These are phyloP conservation scores for Pseudobourletiella spinata DNA, from an alignment of 1,140 invertebrate species.

Conservation along the genomic window DNA sequence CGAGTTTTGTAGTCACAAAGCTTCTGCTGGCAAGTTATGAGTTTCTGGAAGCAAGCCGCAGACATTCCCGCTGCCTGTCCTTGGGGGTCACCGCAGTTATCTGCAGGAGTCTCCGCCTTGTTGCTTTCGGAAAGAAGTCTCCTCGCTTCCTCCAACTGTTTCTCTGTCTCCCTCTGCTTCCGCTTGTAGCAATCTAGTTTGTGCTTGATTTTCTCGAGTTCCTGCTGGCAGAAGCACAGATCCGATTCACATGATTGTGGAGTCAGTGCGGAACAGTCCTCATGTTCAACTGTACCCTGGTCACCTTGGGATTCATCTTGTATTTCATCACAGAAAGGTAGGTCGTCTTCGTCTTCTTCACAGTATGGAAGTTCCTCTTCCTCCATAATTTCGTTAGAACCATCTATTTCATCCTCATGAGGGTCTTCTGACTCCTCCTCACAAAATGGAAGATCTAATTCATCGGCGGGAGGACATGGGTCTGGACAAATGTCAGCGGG, in stretches of 20 bases:
- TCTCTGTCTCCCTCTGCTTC: background rate
- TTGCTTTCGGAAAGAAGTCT: background rate
- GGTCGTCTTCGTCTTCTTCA: background rate
- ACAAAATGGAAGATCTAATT: background rate
- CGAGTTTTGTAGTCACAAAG: background rate
- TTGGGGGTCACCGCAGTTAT: background rate
- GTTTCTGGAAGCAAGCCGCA: background rate
- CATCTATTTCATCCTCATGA: no score
- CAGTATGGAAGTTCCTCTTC: background rate
- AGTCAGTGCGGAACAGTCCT: background rate
- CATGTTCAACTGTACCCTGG: background rate
- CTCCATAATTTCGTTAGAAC: background rate
- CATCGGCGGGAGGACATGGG: background rate
- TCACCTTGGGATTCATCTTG: background rate
- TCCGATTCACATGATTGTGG: background rate
- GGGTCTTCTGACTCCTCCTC: background rate
- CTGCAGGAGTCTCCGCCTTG: background rate
- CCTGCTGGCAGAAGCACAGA: no score
- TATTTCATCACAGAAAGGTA: background rate
- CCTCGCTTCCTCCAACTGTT: background rate
- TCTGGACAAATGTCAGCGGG: no score
- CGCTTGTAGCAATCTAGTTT: background rate
- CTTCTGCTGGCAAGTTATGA: background rate
- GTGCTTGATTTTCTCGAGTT: background rate
- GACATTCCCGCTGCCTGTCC: background rate